Conservation (phyloP, 2,797 vertebrate species). For the Passerculus sandwichensis region DNA sequence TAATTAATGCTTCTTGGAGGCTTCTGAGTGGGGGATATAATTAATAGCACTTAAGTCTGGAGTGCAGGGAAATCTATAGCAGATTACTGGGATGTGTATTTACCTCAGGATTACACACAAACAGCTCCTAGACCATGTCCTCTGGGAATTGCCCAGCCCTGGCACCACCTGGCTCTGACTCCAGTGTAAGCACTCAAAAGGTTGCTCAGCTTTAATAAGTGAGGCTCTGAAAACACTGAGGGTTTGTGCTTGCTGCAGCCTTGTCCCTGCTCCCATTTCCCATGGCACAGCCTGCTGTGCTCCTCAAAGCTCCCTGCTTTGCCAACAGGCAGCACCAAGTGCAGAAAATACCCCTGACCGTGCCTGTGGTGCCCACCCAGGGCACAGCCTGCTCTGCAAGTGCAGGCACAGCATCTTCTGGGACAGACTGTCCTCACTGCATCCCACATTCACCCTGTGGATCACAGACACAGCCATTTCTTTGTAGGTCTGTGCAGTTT, state of each 20-base stretch:
- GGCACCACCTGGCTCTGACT: background rate
- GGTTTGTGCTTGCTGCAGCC: background rate
- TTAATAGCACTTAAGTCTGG: constrained; percentile 73
- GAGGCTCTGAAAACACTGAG: background rate
- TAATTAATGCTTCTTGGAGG: constrained; percentile 71
- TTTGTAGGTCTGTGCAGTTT: background rate
- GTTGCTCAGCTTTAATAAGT: background rate
- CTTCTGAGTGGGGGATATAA: constrained; percentile 70
- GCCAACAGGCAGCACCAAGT: background rate
- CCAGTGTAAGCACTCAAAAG: background rate
- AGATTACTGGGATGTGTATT: constrained; percentile 58
- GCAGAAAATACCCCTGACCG: background rate
- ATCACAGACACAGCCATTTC: background rate
- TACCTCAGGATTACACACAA: constrained; percentile 60
- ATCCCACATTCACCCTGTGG: background rate
- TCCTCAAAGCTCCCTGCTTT: background rate
- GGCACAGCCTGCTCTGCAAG: background rate
- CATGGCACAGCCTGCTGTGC: fast-evolving
- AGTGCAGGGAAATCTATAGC: constrained; percentile 54
- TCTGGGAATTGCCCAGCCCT: background rate
- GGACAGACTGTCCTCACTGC: background rate
- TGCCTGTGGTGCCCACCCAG: background rate
- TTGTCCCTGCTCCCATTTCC: background rate
- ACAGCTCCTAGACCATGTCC: background rate
- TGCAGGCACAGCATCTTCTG: background rate